Base-by-base conservation (phyloP, 2,113 vertebrate genomes). In the Panthera tigris region DNA sequence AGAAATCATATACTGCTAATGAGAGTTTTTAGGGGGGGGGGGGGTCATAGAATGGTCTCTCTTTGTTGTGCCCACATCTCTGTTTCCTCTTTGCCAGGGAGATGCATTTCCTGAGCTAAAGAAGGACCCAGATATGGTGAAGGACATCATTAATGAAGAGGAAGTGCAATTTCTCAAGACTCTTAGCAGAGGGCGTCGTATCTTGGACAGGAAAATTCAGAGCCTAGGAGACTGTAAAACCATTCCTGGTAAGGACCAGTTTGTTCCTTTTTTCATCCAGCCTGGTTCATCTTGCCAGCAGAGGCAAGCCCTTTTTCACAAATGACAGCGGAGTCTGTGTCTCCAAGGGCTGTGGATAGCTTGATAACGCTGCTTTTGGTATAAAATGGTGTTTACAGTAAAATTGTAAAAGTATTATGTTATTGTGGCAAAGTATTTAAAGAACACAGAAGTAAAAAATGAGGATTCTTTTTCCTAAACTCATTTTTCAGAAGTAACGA, bases 71-170 rank as follows among this genome's bases (percentile, higher is more conserved):
- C 31, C 78, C 83, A 74, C 4, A 31, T n/a, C 25, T 97, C 81
- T 97, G 3, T 50, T 96, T 83, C 71, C 78, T 23, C 2, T 65
- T 96, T 90, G 94, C 88, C 96, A 99, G 99, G 99, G 99, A 7
- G 98, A 99, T 41, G 99, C 99, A 1, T 99, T 99, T 98, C 99
- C 99, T 4, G 99, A 99, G 98, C 97, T 99, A 92, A 99, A 98
- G 98, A 99, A 99, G 98, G 99, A 99, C 95, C 99, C 99, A 6
- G 99, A 99, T n/a, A 98, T 99, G 99, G 99, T 99, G 91, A 99
- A 99, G 97, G 99, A 99, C 95, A 99, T 99, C 55, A 99, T 99
- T 83, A 99, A 99, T 82, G 99, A 99, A 96, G 99, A 99, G 85
- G 99, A 99, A 97, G 98, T 88, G 79, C 99, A 99, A 98, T 99